A percentile compares a stretch with the other conserved stretches of the same genome.
Conservation (phyloP, 2,113 vertebrate species). For the Rallus limicola region DNA sequence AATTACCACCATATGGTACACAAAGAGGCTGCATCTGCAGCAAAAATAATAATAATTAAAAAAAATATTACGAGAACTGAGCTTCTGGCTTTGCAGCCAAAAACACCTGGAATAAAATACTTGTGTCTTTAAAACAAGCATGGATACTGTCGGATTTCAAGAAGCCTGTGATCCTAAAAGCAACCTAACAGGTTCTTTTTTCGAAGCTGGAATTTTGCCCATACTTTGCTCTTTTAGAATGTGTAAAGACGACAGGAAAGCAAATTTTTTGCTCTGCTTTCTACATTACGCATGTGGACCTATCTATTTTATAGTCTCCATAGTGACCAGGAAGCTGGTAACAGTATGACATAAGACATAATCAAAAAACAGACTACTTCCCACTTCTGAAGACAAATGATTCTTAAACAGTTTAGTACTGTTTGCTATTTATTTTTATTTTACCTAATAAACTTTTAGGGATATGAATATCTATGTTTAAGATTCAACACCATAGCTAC, state of each 20-base stretch:
- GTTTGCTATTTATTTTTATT: background rate
- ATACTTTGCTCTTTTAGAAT: constrained; percentile 10
- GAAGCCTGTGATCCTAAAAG: background rate
- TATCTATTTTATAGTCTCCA: constrained; percentile 43
- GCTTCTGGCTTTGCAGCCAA: constrained; percentile 3
- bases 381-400: background rate
- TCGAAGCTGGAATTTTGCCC: constrained; percentile 45
- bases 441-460: background rate
- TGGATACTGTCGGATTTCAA: constrained; percentile 15
- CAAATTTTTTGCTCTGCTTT: background rate
- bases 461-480: background rate
- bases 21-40: constrained; percentile 22
- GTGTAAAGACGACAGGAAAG: background rate
- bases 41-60: background rate
- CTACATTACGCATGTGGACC: background rate
- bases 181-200: constrained; percentile 3
- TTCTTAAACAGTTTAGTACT: background rate
- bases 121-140: background rate
- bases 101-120: constrained; percentile 56
- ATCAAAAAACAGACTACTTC: constrained; percentile 12
- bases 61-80: background rate
- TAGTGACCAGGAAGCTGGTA: constrained; percentile 42
- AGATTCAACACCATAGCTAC: background rate
- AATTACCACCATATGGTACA: constrained; percentile 54
- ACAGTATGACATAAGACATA: constrained; percentile 2